Evolutionary conservation across 2,797 vertebrate genomes (phyloP).

Genomic region (Mus caroli): DNA sequence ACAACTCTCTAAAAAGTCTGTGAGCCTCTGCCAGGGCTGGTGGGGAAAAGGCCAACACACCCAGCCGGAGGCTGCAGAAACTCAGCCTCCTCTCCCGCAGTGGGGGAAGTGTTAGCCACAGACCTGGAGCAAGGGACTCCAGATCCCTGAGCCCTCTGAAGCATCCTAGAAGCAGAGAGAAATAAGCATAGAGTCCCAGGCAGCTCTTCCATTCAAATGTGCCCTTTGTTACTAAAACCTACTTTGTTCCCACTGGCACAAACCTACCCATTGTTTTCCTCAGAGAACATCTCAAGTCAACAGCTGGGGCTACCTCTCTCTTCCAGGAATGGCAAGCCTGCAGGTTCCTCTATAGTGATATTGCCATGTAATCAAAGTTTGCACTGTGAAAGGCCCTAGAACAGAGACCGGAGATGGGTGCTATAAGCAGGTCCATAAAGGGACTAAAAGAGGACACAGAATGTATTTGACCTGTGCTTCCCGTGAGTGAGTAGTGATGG

Average conservation of each 20-base stretch:
- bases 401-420: background rate
- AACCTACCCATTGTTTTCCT: conserved; percentile 76
- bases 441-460: background rate
- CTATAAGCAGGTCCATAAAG: background rate
- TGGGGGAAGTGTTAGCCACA: conserved; percentile 41
- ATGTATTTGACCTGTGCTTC: conserved; percentile 3
- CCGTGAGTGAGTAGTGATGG: background rate
- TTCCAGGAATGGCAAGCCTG: conserved; percentile 37
- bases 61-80: background rate
- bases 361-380: background rate
- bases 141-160: conserved; percentile 56
- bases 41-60: conserved; percentile 66
- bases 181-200: conserved; percentile 64
- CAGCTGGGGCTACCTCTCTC: conserved; percentile 40
- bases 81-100: conserved; percentile 36
- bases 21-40: conserved; percentile 52
- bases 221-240: conserved; percentile 80
- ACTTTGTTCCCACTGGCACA: conserved; percentile 74
- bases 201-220: conserved; percentile 67
- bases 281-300: conserved; percentile 49
- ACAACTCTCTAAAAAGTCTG: conserved; percentile 49
- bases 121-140: conserved; percentile 36
- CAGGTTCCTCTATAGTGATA: background rate
- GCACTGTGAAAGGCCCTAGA: conserved; percentile 25
- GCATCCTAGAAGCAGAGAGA: conserved; percentile 63